Percentiles rank a stretch among this genome's conserved stretches.
These are phyloP conservation scores for Hippocampus comes DNA, from an alignment of 2,113 vertebrate genomes.

Conservation along the genomic window DNA sequence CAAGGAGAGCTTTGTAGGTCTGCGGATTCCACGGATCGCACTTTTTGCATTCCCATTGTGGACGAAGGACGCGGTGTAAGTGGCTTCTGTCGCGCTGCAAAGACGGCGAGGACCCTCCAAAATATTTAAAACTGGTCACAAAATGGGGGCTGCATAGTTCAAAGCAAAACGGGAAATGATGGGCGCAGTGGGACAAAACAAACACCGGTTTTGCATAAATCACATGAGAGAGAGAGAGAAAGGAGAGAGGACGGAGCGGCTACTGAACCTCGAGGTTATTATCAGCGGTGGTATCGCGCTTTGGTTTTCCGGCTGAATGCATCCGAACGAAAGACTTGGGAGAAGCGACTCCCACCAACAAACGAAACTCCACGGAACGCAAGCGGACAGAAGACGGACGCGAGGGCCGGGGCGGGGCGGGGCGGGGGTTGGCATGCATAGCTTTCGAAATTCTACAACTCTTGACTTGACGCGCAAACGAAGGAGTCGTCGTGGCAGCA, in stretches of 20 bases:
- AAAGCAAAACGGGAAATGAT: conserved; percentile 10
- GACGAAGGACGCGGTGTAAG: not conserved
- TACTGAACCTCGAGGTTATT: conserved; percentile 45
- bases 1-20: conserved; percentile 57
- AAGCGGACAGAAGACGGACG: not conserved
- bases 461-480: not conserved
- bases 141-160: conserved; percentile 49
- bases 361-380: not conserved
- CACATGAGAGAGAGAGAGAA: conserved; percentile 44
- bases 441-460: not conserved
- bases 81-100: conserved; percentile 6
- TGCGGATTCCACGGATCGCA: not conserved
- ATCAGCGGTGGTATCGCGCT: conserved; percentile 34
- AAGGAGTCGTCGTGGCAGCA: not conserved
- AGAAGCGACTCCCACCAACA: not conserved
- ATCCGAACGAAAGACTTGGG: conserved; percentile 51
- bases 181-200: conserved; percentile 10
- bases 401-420: not conserved
- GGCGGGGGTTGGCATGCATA: not conserved
- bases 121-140: not conserved
- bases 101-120: not conserved
- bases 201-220: conserved; percentile 58
- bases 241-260: conserved; percentile 41
- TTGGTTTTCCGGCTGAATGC: conserved; percentile 57
- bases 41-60: not conserved